phyloP scores from a whole-genome alignment of 2,888 invertebrate genomes.

The Ophioninae sp. region DNA sequence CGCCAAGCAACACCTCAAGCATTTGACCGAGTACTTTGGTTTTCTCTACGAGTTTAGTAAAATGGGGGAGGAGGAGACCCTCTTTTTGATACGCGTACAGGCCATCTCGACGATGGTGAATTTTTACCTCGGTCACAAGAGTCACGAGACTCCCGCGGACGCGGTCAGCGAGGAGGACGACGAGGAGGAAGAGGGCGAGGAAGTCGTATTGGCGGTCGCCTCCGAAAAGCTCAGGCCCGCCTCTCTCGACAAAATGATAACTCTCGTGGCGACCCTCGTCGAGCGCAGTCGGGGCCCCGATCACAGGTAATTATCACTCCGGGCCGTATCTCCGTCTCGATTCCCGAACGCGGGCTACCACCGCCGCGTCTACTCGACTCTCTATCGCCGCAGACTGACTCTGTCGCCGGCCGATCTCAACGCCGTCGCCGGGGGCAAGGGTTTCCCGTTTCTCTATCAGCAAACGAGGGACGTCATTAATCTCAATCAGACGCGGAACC shows the following conservation, averaged over 20 bases:
- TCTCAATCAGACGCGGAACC: conserved; percentile 93
- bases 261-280: conserved; percentile 92
- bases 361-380: background rate
- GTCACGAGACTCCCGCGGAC: conserved; percentile 86
- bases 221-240: conserved; percentile 92
- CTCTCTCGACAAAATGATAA: conserved; percentile 97
- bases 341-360: background rate
- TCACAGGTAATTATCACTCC: conserved; percentile 78
- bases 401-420: conserved; percentile 90
- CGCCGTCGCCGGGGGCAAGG: conserved; percentile 94
- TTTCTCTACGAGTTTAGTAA: conserved; percentile 96
- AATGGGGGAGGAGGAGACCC: conserved; percentile 96
- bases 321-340: background rate
- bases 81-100: conserved; percentile 92
- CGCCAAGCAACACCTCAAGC: conserved; percentile 92
- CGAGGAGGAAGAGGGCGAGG: conserved; percentile 82
- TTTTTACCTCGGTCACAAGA: conserved; percentile 94
- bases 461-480: conserved; percentile 97
- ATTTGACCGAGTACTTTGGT: conserved; percentile 96
- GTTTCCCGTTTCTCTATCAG: conserved; percentile 96
- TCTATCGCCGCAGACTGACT: conserved; percentile 83
- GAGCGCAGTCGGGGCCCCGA: conserved; percentile 93
- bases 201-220: conserved; percentile 85
- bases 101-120: conserved; percentile 95
- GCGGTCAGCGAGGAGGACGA: conserved; percentile 89